Base-by-base conservation (phyloP, 2,888 invertebrate genomes). In the Trimorus sp. region DNA sequence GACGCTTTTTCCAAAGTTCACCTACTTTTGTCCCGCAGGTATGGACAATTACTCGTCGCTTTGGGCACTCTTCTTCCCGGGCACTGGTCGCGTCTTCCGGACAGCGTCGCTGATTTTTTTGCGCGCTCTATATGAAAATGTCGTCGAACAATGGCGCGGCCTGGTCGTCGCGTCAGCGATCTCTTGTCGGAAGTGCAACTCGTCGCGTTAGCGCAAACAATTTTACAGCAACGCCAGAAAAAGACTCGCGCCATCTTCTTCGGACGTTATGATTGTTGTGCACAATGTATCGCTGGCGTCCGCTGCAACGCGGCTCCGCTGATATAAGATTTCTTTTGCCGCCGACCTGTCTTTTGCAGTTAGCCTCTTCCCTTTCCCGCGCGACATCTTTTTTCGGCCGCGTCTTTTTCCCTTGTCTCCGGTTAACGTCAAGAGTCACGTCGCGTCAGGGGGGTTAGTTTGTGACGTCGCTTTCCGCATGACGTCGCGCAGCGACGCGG, bases 391-490 rank as follows among this genome's bases (percentile, higher is more conserved):
- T 79, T 74, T 75, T 80, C 56, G 54, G 51, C 53, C 65, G 65
- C 60, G 51, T 78, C 75, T 81, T 81, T 77, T 82, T 8, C 54
- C 60, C 82, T 82, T 84, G 86, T 85, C 86, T 86, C 85, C 88
- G 86, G 89, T 88, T 88, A 89, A 87, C 88, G 87, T 88, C 87
- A 87, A 88, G 87, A 89, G 89, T 90, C 89, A 89, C 88, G 89
- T 90, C 86, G 87, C 85, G 88, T 88, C 86, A 86, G 87, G 86
- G 89, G 88, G 89, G 89, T 89, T 81, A 70, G 80, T 89, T 89
- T 89, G 89, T 87, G 86, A 89, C 89, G 88, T 90, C 86, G 87
- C 83, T 88, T 87, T 87, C 86, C 86, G 86, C 85, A 85, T 86
- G 88, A 89, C 87, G 87, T 88, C 84, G 86, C 78, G 66, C 77